Conservation (phyloP, 2,797 vertebrate species). For the Acanthurus lineatus region DNA sequence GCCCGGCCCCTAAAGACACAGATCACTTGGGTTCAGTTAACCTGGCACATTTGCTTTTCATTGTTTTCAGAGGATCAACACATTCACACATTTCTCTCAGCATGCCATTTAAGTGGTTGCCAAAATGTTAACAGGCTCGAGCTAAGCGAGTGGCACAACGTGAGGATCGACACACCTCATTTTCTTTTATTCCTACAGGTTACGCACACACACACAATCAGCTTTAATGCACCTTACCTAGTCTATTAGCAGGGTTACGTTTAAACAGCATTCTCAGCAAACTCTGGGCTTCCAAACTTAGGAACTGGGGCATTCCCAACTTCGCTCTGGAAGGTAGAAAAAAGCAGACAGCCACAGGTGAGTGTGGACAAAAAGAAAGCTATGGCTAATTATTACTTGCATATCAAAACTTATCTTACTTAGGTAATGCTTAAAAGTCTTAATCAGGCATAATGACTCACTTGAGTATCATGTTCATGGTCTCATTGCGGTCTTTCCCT, state of each 20-base stretch:
- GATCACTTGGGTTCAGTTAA: conserved; percentile 60
- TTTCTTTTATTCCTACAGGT: conserved; percentile 24
- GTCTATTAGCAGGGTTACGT: conserved; percentile 95
- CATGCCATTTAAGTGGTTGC: conserved; percentile 40
- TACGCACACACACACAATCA: not conserved
- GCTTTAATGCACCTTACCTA: conserved; percentile 85
- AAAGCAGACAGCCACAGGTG: conserved; percentile 18
- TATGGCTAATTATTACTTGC: not conserved
- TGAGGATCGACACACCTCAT: conserved; percentile 3
- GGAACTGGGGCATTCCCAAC: conserved; percentile 98
- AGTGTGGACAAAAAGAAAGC: conserved; percentile 5
- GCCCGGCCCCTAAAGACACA: conserved; percentile 90
- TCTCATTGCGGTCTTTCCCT: conserved; percentile 98
- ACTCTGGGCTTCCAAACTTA: conserved; percentile 97
- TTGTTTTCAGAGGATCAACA: conserved; percentile 56
- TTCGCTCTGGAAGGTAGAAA: conserved; percentile 88
- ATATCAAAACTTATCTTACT: conserved; percentile 3
- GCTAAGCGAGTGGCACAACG: conserved; percentile 18
- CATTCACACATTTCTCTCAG: conserved; percentile 42
- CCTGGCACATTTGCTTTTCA: conserved; percentile 30
- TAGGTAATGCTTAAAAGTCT: not conserved
- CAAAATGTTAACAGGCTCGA: conserved; percentile 60
- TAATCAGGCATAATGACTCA: conserved; percentile 83
- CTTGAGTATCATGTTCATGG: conserved; percentile 99
- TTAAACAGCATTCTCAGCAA: conserved; percentile 98